A percentile compares a stretch with the other conserved stretches of the same genome.
Conservation (phyloP, 2,888 invertebrate genomes). For the Hipparchia sbordonii region DNA sequence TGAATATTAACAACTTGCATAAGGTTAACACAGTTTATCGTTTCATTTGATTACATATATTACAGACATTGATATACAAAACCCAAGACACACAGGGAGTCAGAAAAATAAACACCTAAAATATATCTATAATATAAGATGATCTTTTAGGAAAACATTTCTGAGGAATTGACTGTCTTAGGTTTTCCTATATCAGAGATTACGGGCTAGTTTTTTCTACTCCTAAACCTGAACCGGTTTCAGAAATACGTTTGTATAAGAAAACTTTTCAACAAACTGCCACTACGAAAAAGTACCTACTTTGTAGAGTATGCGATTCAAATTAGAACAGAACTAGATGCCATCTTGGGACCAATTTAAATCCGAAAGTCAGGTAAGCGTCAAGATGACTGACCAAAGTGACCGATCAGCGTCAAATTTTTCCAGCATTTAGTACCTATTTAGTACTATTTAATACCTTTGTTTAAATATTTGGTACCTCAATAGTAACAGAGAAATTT, state of each 20-base stretch:
- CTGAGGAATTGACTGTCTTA: background rate
- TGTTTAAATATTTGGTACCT: no score
- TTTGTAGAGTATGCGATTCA: constrained; percentile 20
- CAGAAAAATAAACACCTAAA: background rate
- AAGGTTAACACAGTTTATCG: constrained; percentile 32
- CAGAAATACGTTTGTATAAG: constrained; percentile 33
- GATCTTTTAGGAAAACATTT: background rate
- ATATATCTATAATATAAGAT: no score
- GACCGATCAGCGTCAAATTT: no score
- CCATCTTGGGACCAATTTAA: background rate
- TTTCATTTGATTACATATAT: constrained; percentile 30
- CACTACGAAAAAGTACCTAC: constrained; percentile 50
- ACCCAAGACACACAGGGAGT: background rate
- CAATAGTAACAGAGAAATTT: no score
- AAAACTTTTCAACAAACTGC: constrained; percentile 41
- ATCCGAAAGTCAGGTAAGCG: no score
- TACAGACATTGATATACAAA: constrained; percentile 22
- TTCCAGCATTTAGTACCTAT: no score
- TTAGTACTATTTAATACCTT: no score
- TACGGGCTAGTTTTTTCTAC: constrained; percentile 26
- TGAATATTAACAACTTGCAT: constrained; percentile 39
- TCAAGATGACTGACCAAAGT: no score
- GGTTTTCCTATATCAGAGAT: constrained; percentile 9
- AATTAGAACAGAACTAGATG: constrained; percentile 7
- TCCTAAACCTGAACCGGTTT: constrained; percentile 22